Evolutionary conservation across 2,797 vertebrate genomes (phyloP), one percentile per base, ranked within the genome.

Genomic region (Hoplostethus mediterraneus): DNA sequence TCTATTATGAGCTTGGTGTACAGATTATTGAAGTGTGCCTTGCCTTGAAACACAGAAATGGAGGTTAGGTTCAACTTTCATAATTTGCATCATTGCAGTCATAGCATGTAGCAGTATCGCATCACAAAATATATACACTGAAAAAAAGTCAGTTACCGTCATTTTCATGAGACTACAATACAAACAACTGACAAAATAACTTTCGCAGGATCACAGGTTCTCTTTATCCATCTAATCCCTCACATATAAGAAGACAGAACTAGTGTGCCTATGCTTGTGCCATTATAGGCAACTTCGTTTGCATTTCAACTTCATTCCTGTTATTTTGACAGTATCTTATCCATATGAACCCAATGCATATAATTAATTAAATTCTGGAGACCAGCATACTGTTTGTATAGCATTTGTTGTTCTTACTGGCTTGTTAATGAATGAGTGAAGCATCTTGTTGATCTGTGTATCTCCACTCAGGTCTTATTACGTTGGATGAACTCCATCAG

Each of bases 21-120:
- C 98, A 99, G 93, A 98, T 99, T 60, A 95, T 99, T 42, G 98
- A 99, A 92, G 98, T 99, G 36, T 99, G 98, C 71, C 93, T 99
- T 66, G 98, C 98, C 7, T 90, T 99, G 71, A 97, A 97, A 77
- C 98, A 99, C 91, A 95, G 97, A 84, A 99, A 99, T 14, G 98
- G 98, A 93, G 98, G 98, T 98, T 68, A 93, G 95, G 59, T 42
- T 49, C 17, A 56, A 8, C 0, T 16, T 0, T 14, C 14, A 14
- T 36, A 13, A 38, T 60, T 59, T 45, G 11, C n/a, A 30, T 44
- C 38, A 25, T 59, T 47, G 16, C 4, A 6, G 45, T n/a, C 16
- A 28, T 38, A 6, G 12, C 9, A 57, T 38, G 6, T 33, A 16
- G 31, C 14, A 57, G 16, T 9, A n/a, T 36, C 4, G 1, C 30